Evolutionary conservation across 2,888 invertebrate species (phyloP), one percentile per base, ranked within the genome.

Genomic region (Caenorhabditis japonica): DNA sequence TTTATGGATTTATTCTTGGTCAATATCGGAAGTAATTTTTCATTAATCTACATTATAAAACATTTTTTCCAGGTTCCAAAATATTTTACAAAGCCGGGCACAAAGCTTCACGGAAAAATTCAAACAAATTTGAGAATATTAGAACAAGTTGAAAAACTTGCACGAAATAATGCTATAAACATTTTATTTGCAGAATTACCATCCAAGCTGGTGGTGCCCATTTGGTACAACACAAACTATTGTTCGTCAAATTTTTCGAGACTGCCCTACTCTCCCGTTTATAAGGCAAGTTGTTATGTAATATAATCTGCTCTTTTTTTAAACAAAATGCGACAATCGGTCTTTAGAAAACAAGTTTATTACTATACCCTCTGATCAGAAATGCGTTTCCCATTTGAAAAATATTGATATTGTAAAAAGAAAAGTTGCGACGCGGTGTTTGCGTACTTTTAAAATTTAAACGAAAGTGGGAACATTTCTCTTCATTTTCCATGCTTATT

Each of bases 121-220:
- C 39, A 58, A 19, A 56, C 41, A 21, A 73, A 79, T 55, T 49
- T 78, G 15, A 62, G 61, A 30, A 64, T 74, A 7, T 34, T 78
- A 10, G 38, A 69, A 27, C 58, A 75, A 38, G 77, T 30, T 5
- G 30, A 30, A 30, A 30, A 7, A 30, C 5, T 7, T 30, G 10
- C 7, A 30, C 5, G 30, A 30, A 10, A 30, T 30, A 30, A 30
- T 10, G 30, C 10, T 30, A 7, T 30, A 10, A 7, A 30, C 30
- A 30, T 7, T 5, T 10, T n/a, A 2, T 17, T 46, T 71, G 27
- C 41, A 79, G 78, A 60, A 59, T n/a, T 83, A 80, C 70, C 75
- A 74, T 51, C 83, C 83, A 12, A 77, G 79, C 15, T 83, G 82
- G 82, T 83, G 83, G 83, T 80, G 81, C 53, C 81, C 80, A 10